Percentiles rank a stretch among this genome's conserved stretches.
Evolutionary conservation across 2,888 invertebrate genomes (phyloP).

Genomic region (Synanthedon tipuliformis): DNA sequence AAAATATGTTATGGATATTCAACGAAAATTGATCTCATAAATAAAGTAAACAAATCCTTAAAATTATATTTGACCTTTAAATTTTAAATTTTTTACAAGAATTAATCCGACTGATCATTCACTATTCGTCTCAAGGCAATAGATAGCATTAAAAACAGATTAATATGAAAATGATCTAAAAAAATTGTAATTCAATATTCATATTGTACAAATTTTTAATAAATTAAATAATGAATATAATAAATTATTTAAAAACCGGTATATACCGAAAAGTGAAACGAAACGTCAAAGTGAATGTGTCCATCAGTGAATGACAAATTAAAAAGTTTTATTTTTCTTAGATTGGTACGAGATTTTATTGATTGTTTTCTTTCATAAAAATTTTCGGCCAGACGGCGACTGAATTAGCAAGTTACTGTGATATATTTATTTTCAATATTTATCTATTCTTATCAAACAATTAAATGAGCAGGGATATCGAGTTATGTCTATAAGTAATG

Average conservation of each 20-base stretch:
- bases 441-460: conserved; percentile 69
- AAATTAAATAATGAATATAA: no score
- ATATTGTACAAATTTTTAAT: no score
- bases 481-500: conserved; percentile 72
- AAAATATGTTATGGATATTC: no score
- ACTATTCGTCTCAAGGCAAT: no score
- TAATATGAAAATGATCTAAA: no score
- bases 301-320: conserved; percentile 67
- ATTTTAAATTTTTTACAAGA: no score
- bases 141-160: no score
- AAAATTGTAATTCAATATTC: no score
- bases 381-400: conserved; percentile 71
- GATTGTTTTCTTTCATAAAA: conserved; percentile 71
- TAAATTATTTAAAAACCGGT: neutral
- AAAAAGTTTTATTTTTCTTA: conserved; percentile 72
- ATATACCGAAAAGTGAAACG: conserved; percentile 27
- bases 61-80: no score
- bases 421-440: conserved; percentile 70
- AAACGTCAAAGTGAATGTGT: conserved; percentile 69
- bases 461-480: conserved; percentile 71
- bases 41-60: no score
- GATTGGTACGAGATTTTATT: conserved; percentile 72
- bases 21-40: no score
- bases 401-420: conserved; percentile 71
- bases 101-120: no score